phyloP scores from a whole-genome alignment of 2,888 invertebrate genomes.

The Agapostemon virescens region DNA sequence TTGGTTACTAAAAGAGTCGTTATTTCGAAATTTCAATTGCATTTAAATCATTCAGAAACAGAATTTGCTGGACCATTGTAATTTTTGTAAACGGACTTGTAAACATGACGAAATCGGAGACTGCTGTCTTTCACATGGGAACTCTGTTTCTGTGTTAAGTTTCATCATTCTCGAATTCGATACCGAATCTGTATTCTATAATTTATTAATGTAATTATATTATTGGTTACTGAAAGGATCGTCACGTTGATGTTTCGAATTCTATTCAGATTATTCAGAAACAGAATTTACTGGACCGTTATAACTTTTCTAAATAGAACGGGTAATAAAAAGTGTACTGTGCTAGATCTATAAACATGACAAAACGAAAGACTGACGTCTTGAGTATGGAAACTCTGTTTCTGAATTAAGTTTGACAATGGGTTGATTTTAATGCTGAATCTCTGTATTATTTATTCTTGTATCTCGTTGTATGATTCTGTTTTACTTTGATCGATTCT shows the following conservation, averaged over 20 bases:
- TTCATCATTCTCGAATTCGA: constrained; percentile 22
- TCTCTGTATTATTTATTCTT: constrained; percentile 29
- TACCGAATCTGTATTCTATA: constrained; percentile 24
- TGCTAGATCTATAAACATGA: constrained; percentile 41
- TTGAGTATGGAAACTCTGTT: constrained; percentile 51
- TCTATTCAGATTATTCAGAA: constrained; percentile 31
- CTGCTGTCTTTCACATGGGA: constrained; percentile 62
- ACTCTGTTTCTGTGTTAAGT: constrained; percentile 43
- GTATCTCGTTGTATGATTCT: constrained; percentile 21
- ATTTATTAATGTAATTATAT: constrained; percentile 39
- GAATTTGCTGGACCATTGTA: constrained; percentile 11
- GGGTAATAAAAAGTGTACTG: background rate
- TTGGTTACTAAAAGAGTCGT: constrained; percentile 18
- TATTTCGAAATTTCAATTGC: constrained; percentile 21
- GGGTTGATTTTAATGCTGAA: constrained; percentile 20
- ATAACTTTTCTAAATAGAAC: constrained; percentile 18
- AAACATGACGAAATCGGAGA: constrained; percentile 58
- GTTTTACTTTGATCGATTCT: constrained; percentile 18
- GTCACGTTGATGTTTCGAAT: constrained; percentile 11
- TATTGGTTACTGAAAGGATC: constrained; percentile 25
- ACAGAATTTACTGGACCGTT: constrained; percentile 28
- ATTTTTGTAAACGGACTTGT: constrained; percentile 20
- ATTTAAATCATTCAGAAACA: constrained; percentile 33
- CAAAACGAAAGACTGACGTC: constrained; percentile 66
- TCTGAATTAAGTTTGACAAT: constrained; percentile 38